Evolutionary conservation across 2,113 vertebrate genomes (phyloP).

Genomic region (Lota lota): DNA sequence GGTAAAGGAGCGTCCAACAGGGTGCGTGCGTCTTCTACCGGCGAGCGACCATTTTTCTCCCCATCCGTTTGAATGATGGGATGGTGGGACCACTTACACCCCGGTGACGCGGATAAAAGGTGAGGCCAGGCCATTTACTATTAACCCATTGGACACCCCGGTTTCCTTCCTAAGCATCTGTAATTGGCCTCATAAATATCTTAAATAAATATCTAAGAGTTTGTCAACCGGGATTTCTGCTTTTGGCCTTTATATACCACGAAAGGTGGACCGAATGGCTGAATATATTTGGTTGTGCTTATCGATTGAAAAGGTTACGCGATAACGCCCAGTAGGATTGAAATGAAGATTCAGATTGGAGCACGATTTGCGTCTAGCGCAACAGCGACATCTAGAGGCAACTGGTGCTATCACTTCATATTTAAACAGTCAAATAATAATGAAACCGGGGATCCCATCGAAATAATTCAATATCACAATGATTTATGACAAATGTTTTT

Average conservation of each 20-base stretch:
- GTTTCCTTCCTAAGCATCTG: constrained; percentile 23
- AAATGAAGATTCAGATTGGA: neutral
- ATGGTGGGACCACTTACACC: constrained; percentile 42
- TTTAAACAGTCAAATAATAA: too few species aligned
- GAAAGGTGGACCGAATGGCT: too few species aligned
- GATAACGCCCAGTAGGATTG: neutral
- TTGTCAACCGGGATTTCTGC: neutral
- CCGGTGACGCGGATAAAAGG: constrained; percentile 58
- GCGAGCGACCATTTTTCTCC: constrained; percentile 18
- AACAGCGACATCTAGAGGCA: neutral
- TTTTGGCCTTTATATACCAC: too few species aligned
- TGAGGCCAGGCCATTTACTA: constrained; percentile 54
- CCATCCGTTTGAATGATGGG: constrained; percentile 9
- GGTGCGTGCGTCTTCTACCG: constrained; percentile 27
- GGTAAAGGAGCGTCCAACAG: constrained; percentile 23
- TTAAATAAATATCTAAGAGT: neutral
- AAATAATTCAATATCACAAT: too few species aligned
- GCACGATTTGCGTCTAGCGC: neutral
- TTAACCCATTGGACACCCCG: constrained; percentile 54
- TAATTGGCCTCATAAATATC: neutral
- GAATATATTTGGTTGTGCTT: neutral
- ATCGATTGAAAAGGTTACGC: neutral
- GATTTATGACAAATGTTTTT: too few species aligned
- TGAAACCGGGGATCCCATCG: too few species aligned
- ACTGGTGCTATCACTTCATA: neutral